Conservation (phyloP, 2,888 invertebrate species). For the Drosophila leonis region DNA sequence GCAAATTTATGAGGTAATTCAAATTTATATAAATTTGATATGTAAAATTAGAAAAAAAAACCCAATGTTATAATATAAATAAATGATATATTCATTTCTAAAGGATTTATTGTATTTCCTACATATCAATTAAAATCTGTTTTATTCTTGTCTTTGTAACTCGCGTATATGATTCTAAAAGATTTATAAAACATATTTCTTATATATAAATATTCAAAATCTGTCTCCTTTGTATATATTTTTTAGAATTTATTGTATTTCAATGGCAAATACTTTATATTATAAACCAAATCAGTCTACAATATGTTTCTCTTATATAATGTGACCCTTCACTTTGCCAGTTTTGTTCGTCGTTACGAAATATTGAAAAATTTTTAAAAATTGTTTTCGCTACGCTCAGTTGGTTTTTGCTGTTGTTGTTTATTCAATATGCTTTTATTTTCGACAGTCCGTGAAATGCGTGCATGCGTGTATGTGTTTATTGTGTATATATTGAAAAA, state of each 20-base stretch:
- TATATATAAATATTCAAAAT: background rate
- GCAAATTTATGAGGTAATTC: too few relatives aligned
- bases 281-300: background rate
- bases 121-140: too few relatives aligned
- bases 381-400: slow-evolving; percentile 25
- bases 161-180: background rate
- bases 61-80: too few relatives aligned
- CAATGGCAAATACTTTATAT: background rate
- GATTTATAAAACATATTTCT: background rate
- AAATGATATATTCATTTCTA: too few relatives aligned
- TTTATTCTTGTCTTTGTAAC: background rate
- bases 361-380: slow-evolving; percentile 4
- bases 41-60: too few relatives aligned
- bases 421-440: slow-evolving; percentile 33
- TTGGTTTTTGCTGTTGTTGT: slow-evolving; percentile 20
- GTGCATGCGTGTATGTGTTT: background rate
- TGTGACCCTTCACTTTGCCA: slow-evolving; percentile 21
- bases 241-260: background rate
- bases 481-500: slow-evolving; percentile 26
- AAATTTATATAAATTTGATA: too few relatives aligned
- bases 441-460: slow-evolving; percentile 37
- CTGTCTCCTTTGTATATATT: background rate
- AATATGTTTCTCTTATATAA: slow-evolving; percentile 21
- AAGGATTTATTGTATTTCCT: too few relatives aligned
- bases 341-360: slow-evolving; percentile 4